Base-by-base conservation (phyloP, 2,113 vertebrate species). In the Sprattus sprattus region DNA sequence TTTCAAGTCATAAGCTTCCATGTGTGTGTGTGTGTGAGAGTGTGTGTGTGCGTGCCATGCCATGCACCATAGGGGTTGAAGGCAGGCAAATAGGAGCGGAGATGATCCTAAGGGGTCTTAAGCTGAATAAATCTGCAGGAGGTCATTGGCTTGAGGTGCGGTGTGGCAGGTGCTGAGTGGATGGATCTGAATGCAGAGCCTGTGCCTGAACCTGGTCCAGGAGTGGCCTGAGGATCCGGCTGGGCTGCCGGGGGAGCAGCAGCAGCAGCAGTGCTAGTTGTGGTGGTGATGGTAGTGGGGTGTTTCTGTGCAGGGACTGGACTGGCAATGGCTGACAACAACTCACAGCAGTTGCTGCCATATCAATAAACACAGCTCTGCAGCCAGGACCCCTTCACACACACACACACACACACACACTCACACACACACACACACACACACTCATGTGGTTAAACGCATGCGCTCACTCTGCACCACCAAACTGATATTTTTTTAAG, bases 1-100 rank as follows among this genome's bases (percentile, higher is more conserved):
- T 94, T 93, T 93, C 86, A 90, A 93, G 88, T 89, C 89, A 88
- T 81, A 86, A 94, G 92, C 85, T 85, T 85, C 82, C 86, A 52
- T 81, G 39, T 39, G 39, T 39, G 57, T 64, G 57, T 64, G 18
- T 64, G 57, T 64, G 57, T 64, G 57, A 5, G 57, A 5, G 57
- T n/a, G 57, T 6, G 57, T n/a, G 57, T 6, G 57, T n/a, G 57
- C 4, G 57, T n/a, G 57, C 4, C 5, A 22, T 3, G 57, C 20
- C 57, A 64, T n/a, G 57, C 52, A 54, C 54, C 83, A 85, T 86
- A 83, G 87, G 86, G 89, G 88, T 39, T 47, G 39, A 86, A 46
- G 11, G 64, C 64, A 28, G 64, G 22, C 64, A 67, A 25, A n/a
- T n/a, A 3, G 7, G 28, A 45, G 86, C 52, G n/a, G 46, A 44